Evolutionary conservation across 2,888 invertebrate species (phyloP), one percentile per base, ranked within the genome.

Genomic region (Torymus tubicola): DNA sequence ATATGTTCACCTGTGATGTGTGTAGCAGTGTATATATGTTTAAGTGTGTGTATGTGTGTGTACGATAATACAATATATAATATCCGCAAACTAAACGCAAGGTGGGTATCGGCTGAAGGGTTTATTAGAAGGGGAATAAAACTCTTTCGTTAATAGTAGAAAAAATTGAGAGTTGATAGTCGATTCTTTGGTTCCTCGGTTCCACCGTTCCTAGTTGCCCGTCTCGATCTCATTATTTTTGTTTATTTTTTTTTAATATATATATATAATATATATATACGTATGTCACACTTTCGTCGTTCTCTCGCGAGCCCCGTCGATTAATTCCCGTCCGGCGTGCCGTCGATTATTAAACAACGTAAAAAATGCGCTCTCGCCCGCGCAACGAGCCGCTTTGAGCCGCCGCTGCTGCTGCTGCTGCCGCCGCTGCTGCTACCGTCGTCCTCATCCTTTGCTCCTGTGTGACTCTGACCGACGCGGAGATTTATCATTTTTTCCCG

Each of bases 171-270:
- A 65, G 64, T 70, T 79, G 79, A 81, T 81, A 78, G 76, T 81
- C 81, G 65, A 70, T 71, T 81, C 71, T 71, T 79, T 81, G 81
- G 79, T 81, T 78, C 79, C 81, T 74, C 73, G 65, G 58, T 71
- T 55, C 53, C 61, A 2, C 18, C 16, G 14, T 63, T n/a, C 3
- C n/a, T 58, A 42, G 60, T 60, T 31, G 31, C 31, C 31, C 31
- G 31, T 31, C 31, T 31, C 31, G 31, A 31, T 31, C 31, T 31
- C 31, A 31, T 31, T 31, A 5, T 31, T 31, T 31, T 31, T 31
- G 3, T 1, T 1, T 31, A 5, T 31, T 1, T 31, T 31, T 31
- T 31, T 18, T 2, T 60, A 60, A 64, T 31, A 31, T 4, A 21
- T 52, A 14, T 53, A 50, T 67, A n/a, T 14, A 58, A n/a, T 58